Conservation (phyloP, 2,888 invertebrate genomes). For the Thecophora atra region DNA sequence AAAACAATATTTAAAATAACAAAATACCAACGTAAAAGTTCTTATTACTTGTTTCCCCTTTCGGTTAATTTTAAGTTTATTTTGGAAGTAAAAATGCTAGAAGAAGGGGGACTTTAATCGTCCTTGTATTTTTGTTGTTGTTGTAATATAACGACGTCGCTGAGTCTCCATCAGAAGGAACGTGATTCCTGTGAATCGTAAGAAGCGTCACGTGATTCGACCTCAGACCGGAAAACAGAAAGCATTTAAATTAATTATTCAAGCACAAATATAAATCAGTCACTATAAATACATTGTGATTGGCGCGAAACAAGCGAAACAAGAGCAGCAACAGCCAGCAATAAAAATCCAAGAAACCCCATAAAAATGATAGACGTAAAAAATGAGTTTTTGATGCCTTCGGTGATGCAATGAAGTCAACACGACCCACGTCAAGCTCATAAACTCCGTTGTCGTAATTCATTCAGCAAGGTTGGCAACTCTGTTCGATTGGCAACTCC, state of each 20-base stretch:
- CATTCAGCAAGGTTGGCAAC: conserved; percentile 26
- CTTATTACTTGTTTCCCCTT: too few relatives aligned
- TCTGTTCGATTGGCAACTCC: conserved; percentile 4
- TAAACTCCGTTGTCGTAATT: conserved; percentile 19
- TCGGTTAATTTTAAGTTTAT: too few relatives aligned
- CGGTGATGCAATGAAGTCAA: conserved; percentile 5
- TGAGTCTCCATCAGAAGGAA: too few relatives aligned
- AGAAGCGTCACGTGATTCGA: background rate
- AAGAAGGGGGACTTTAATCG: too few relatives aligned
- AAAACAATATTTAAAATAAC: too few relatives aligned
- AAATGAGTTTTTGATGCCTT: conserved; percentile 10
- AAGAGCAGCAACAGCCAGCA: background rate
- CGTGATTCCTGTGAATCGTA: too few relatives aligned
- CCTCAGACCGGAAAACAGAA: background rate
- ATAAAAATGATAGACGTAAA: background rate
- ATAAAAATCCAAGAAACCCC: background rate
- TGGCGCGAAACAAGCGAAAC: background rate
- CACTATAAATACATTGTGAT: background rate
- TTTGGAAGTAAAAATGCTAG: too few relatives aligned
- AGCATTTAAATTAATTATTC: background rate
- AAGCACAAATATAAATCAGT: background rate
- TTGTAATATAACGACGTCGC: too few relatives aligned
- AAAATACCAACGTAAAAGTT: too few relatives aligned
- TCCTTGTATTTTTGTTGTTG: too few relatives aligned
- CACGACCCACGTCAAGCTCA: background rate